phyloP scores from a whole-genome alignment of 2,888 invertebrate genomes.

The Tenthredo distinguenda region DNA sequence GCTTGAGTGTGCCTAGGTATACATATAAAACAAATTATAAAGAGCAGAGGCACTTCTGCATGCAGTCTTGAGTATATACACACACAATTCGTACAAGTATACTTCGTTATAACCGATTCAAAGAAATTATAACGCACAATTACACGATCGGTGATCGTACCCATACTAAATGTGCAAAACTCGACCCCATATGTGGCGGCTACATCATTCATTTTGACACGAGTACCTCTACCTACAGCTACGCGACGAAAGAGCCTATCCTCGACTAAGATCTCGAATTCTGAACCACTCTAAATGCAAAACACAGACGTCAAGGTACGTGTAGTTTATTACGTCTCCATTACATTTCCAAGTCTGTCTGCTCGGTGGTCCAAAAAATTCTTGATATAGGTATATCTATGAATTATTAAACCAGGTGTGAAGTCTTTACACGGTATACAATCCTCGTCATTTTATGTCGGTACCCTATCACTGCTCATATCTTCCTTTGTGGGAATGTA shows the following conservation, averaged over 20 bases:
- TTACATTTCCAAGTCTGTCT: conserved; percentile 3
- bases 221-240: background rate
- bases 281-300: conserved; percentile 26
- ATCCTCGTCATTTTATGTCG: background rate
- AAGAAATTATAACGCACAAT: background rate
- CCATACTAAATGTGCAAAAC: background rate
- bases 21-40: background rate
- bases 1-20: background rate
- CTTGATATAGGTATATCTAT: background rate
- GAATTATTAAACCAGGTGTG: conserved; percentile 28
- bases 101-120: background rate
- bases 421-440: background rate
- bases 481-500: background rate
- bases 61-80: background rate
- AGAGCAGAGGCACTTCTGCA: background rate
- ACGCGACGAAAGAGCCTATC: background rate
- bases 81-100: background rate
- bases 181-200: background rate
- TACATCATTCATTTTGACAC: conserved; percentile 1
- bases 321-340: conserved; percentile 26
- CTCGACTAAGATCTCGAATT: conserved; percentile 4
- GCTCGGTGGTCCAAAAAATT: background rate
- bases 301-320: background rate
- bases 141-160: background rate
- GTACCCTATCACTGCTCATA: background rate